A percentile compares a stretch with the other conserved stretches of the same genome.
Conservation (phyloP, 2,888 invertebrate species). For the Oasisia sp. region DNA sequence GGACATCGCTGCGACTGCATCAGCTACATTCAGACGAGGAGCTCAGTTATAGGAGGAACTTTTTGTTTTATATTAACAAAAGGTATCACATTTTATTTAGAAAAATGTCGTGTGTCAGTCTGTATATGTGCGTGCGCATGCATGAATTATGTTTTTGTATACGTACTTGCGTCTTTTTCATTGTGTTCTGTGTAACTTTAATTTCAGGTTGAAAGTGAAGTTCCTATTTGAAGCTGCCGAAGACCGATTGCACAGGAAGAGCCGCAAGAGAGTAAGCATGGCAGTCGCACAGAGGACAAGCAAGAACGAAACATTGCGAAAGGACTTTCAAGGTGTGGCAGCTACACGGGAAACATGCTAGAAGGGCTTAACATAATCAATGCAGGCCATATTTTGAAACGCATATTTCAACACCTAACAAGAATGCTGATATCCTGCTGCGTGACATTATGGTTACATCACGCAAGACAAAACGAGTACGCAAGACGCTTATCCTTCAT, state of each 20-base stretch:
- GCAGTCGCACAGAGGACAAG: neutral
- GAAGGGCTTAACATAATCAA: too few relatives aligned
- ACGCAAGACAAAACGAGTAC: too few relatives aligned
- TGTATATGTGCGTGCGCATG: too few relatives aligned
- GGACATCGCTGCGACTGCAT: too few relatives aligned
- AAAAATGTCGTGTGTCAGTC: too few relatives aligned
- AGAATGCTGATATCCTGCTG: too few relatives aligned
- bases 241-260: neutral
- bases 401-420: neutral
- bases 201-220: neutral
- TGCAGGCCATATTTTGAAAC: too few relatives aligned
- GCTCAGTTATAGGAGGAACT: neutral
- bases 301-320: neutral
- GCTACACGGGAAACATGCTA: neutral
- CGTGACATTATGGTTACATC: too few relatives aligned
- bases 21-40: neutral
- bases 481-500: too few relatives aligned
- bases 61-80: neutral
- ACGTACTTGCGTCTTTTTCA: neutral
- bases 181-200: neutral
- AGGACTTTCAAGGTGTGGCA: neutral
- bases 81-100: too few relatives aligned
- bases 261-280: neutral
- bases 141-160: too few relatives aligned
- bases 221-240: neutral